Base-by-base conservation (phyloP, 2,797 vertebrate genomes). In the Esox masquinongy region DNA sequence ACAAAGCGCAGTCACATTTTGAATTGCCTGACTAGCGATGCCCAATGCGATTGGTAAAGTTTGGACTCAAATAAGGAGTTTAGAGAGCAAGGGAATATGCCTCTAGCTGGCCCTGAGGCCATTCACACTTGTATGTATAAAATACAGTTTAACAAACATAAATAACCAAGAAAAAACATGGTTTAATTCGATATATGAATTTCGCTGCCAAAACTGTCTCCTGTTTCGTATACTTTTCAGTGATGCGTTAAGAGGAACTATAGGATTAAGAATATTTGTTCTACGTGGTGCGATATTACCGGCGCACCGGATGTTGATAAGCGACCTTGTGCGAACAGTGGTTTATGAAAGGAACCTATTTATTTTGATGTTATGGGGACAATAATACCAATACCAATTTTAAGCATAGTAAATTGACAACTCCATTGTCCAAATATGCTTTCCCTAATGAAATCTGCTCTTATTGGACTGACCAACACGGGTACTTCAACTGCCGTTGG, bases 291-390 rank as follows among this genome's bases (percentile, higher is more conserved):
- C 14, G 0, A 4, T 77, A 70, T 67, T 39, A 80, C 19, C 0
- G 5, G 4, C 8, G 8, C 63, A 80, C 87, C 85, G 79, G 80
- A 86, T 74, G 74, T 82, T 68, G 69, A 36, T 17, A 80, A 79
- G 87, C 91, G 91, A 93, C 94, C 92, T 94, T 94, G 86, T 68
- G 0, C 5, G 1, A 9, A 72, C 76, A 82, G 16, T 84, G 83
- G 22, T 24, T 34, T 26, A 17, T 7, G 9, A 8, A 61, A 24
- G 9, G 22, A 61, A 61, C 9, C 22, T 61, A 61, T 61, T 36
- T 1, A 43, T n/a, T 4, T 22, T 1, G 50, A 24, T 74, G 15
- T 34, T 59, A 80, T 83, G 61, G 7, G 0, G 1, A 68, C 1
- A 34, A 3, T 16, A 5, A 15, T 0, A 0, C n/a, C n/a, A 5